Evolutionary conservation across 2,113 vertebrate species (phyloP).

Genomic region (Hypocryptadius cinnamomeus): DNA sequence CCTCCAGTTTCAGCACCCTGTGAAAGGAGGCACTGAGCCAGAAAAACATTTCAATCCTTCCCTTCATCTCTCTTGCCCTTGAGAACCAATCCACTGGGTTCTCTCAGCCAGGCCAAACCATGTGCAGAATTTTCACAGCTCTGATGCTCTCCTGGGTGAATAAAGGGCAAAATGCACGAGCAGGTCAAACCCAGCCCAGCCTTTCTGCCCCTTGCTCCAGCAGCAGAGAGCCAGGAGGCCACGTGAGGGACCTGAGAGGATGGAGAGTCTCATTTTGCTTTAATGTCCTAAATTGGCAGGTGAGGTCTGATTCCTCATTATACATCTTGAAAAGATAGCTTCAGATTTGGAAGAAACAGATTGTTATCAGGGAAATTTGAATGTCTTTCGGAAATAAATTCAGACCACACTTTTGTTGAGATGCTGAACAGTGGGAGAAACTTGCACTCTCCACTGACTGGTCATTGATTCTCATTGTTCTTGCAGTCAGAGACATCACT

Average conservation of each 20-base stretch:
- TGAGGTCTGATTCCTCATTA: background rate
- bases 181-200: background rate
- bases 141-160: background rate
- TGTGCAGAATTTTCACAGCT: background rate
- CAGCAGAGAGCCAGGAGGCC: background rate
- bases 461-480: background rate
- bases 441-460: background rate
- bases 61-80: background rate
- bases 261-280: background rate
- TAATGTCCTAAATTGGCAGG: background rate
- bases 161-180: background rate
- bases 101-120: background rate
- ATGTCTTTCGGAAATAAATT: background rate
- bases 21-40: background rate
- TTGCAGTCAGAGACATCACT: background rate
- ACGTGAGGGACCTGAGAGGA: background rate
- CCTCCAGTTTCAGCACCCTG: background rate
- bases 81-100: background rate
- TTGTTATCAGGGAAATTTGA: background rate
- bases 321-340: background rate
- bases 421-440: background rate
- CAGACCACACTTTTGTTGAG: background rate
- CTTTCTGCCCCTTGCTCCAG: background rate
- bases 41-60: background rate
- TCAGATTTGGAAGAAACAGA: background rate